Base-by-base conservation (phyloP, 2,797 vertebrate genomes). In the Dromococcyx pavoninus region DNA sequence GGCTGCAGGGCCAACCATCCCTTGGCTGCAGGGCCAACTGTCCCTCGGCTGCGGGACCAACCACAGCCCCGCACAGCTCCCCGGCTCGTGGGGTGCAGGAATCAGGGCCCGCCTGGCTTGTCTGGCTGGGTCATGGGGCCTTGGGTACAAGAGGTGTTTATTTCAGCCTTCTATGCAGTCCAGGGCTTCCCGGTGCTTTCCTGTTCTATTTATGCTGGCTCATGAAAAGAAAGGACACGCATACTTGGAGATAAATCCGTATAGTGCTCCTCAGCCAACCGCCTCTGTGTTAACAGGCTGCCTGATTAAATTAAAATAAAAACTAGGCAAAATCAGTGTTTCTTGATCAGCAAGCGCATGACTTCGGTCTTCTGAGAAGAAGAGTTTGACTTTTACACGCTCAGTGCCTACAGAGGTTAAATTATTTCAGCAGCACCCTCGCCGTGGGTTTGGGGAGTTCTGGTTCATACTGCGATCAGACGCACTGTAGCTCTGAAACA, bases 201-300 rank as follows among this genome's bases (percentile, higher is more conserved):
- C 67, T 2, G 2, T 1, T 46, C 25, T 64, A 2, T 19, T 62
- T 43, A 1, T 12, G 19, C 30, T 30, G 16, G 33, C n/a, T 1
- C 8, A 3, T 3, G 6, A 5, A 21, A 13, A 60, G 11, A 66
- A 85, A 53, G 25, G 13, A 10, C 14, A 2, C 1, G 0, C 32
- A 12, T 25, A 2, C 25, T 23, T 4, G 0, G 39, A 32, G 37
- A 50, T 6, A 64, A 79, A 73, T 33, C 57, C 23, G 5, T 8
- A 7, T 30, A 54, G 51, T 14, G 0, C 43, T 11, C 2, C 41
- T 48, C 37, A 27, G n/a, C 43, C 56, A 21, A 4, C 24, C 43
- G 9, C 17, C 19, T 25, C 28, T 4, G 13, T 21, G 60, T 23
- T 84, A 50, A 33, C 58, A 25, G n/a, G 0, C 14, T 51, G 76